Conservation (phyloP, 2,888 invertebrate genomes). For the Dicyrtomina minuta region DNA sequence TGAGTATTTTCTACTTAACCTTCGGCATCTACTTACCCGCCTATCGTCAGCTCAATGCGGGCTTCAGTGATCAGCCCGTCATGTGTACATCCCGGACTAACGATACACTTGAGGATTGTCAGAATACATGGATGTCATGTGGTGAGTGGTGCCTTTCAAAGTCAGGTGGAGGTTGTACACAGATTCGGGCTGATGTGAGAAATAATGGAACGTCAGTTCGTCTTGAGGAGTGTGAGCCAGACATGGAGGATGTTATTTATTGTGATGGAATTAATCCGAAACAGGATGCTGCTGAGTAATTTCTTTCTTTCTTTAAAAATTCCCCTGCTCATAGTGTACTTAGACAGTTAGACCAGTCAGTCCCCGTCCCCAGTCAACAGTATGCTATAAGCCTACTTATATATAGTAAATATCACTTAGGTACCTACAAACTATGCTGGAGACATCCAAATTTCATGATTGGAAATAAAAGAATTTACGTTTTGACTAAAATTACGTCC, state of each 20-base stretch:
- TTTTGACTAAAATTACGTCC: too few species aligned
- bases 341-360: too few species aligned
- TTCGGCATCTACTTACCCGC: constrained; percentile 91
- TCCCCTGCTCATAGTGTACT: constrained; percentile 85
- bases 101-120: constrained; percentile 77
- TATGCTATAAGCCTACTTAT: constrained; percentile 20
- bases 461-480: too few species aligned
- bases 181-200: constrained; percentile 83
- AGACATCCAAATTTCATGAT: too few species aligned
- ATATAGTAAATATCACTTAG: too few species aligned
- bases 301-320: too few species aligned
- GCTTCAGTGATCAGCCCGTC: constrained; percentile 79
- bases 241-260: constrained; percentile 82
- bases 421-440: too few species aligned
- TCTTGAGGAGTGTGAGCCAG: constrained; percentile 81
- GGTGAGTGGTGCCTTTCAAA: constrained; percentile 86
- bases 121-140: constrained; percentile 77
- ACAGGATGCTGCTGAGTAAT: constrained; percentile 48
- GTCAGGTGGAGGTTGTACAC: constrained; percentile 84
- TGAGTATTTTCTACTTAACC: constrained; percentile 84
- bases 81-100: constrained; percentile 86
- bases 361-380: too few species aligned
- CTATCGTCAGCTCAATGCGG: constrained; percentile 78
- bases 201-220: constrained; percentile 78
- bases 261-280: constrained; percentile 61